Percentiles rank a stretch among this genome's conserved stretches.
Evolutionary conservation across 2,113 vertebrate species (phyloP).

Genomic region (Naja naja): DNA sequence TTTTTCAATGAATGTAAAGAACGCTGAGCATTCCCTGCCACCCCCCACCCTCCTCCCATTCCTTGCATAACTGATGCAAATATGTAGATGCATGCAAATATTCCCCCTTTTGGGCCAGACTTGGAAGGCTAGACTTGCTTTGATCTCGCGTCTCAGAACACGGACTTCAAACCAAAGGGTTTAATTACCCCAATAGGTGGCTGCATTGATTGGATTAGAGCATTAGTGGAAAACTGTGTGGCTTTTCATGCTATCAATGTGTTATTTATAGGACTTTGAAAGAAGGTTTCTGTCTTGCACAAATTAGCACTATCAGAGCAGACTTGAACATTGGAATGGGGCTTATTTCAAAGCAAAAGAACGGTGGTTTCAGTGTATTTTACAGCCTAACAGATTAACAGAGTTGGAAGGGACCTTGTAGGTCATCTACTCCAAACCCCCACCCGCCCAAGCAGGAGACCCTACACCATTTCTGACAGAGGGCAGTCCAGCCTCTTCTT

Average conservation of each 20-base stretch:
- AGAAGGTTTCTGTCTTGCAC: neutral
- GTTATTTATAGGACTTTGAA: neutral
- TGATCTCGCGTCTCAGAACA: neutral
- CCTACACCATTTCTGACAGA: too few species aligned
- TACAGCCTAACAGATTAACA: neutral
- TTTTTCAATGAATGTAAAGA: neutral
- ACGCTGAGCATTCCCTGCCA: neutral
- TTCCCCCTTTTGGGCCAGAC: neutral
- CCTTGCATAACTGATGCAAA: neutral
- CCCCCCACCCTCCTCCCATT: neutral
- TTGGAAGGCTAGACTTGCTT: neutral
- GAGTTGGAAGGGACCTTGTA: too few species aligned
- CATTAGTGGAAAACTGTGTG: neutral
- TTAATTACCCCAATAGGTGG: neutral
- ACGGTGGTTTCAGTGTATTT: neutral
- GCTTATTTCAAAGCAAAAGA: neutral
- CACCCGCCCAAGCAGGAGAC: too few species aligned
- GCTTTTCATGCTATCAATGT: neutral
- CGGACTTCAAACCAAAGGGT: neutral
- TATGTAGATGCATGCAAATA: neutral
- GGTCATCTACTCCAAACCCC: too few species aligned
- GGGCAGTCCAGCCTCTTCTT: too few species aligned
- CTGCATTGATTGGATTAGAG: neutral
- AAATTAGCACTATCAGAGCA: neutral
- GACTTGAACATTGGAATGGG: neutral